Evolutionary conservation across 53 echinoderm and acorn worm genomes (phyloP), one percentile per base, ranked within the genome.

Genomic region (Apostichopus leukothele): DNA sequence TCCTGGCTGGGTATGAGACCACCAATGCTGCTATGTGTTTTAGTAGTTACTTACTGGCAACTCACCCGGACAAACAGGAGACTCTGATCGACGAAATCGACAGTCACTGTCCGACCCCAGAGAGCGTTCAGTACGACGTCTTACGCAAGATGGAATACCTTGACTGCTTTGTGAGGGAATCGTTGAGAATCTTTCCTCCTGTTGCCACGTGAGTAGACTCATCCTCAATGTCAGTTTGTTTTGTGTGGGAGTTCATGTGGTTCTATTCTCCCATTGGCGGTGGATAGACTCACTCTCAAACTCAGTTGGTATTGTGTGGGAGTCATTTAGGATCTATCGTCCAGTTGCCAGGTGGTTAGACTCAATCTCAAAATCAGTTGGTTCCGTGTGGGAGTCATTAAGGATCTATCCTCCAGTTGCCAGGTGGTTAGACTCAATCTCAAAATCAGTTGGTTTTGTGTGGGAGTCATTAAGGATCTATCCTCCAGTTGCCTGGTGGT

Each of bases 1-100:
- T 96, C 66, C 73, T 90, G 23, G 96, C 94, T 50, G 96, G 96
- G 4, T 96, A 94, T 66, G 96, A 96, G 86, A 96, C 96, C 1
- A 92, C 91, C 20, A 92, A 84, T 60, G 78, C 89, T 1, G 67
- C 88, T 5, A 86, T 96, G 75, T 83, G 91, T 68, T 94, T 92
- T 89, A 88, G 78, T n/a, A 89, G 91, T 13, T 94, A 92, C 89
- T 54, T 91, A 9, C 78, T 92, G 7, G 96, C 96, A 4, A 83
- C 88, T 76, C 89, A 96, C 76, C 94, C 88, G 73, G 92, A 92
- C 51, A 68, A 86, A 50, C 96, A 96, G 67, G 94, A 94, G 25
- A 84, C 74, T 18, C 89, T 96, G 18, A 91, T 94, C 14, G 91
- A 83, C 12, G 96, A 96, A 74, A 88, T 96, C 12, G 94, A 96